Conservation (phyloP, 2,888 invertebrate genomes). For the Temnothorax unifasciatus region DNA sequence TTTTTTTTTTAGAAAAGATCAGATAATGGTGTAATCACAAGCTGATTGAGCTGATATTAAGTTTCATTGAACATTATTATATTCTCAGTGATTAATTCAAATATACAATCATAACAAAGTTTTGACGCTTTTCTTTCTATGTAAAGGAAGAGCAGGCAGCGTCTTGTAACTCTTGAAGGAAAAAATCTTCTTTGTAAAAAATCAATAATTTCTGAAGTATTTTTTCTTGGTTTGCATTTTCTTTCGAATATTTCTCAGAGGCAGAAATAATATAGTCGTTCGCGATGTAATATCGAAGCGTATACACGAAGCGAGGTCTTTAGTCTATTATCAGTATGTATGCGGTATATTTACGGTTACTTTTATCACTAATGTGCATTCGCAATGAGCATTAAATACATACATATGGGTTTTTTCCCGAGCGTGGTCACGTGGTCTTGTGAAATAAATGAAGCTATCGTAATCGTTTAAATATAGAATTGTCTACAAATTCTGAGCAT, state of each 20-base stretch:
- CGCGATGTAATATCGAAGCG: neutral
- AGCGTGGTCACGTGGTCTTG: neutral
- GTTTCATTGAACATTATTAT: neutral
- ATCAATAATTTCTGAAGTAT: neutral
- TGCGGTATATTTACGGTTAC: neutral
- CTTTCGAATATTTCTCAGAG: neutral
- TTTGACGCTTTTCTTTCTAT: neutral
- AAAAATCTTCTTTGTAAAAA: neutral
- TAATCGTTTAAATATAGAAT: constrained; percentile 1
- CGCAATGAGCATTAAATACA: neutral
- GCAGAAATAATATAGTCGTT: neutral
- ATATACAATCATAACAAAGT: neutral
- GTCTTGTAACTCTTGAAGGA: neutral
- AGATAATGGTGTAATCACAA: neutral
- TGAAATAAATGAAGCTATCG: neutral
- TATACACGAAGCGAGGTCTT: neutral
- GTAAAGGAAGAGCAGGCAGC: neutral
- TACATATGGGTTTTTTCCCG: neutral
- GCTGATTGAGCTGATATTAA: neutral
- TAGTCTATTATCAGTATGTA: neutral
- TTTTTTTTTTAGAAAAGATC: neutral
- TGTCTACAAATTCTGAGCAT: neutral
- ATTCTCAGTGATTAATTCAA: neutral
- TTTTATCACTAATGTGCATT: neutral
- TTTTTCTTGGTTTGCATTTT: no score